Conservation (phyloP, 2,888 invertebrate genomes). For the Smittia aterrima region DNA sequence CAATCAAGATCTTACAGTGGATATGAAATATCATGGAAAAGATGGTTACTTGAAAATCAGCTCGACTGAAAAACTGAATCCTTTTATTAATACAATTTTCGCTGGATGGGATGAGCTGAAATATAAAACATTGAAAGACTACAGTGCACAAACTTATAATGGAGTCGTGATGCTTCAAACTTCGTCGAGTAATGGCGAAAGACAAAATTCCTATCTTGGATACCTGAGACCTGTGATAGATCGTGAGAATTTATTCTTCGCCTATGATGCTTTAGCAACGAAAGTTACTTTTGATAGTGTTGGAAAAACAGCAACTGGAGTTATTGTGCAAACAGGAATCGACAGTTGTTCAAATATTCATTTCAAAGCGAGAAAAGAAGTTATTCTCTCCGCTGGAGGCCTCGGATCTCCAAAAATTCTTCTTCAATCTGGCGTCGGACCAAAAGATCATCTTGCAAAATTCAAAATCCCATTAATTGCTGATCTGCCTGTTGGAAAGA, state of each 20-base stretch:
- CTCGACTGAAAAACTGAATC: constrained; percentile 47
- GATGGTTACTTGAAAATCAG: constrained; percentile 60
- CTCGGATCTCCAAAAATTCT: constrained; percentile 79
- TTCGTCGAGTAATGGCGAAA: constrained; percentile 60
- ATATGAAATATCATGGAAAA: constrained; percentile 55
- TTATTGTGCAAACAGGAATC: constrained; percentile 57
- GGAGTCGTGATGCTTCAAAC: constrained; percentile 65
- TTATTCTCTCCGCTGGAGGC: constrained; percentile 73
- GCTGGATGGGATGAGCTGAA: constrained; percentile 62
- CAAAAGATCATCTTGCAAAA: constrained; percentile 58
- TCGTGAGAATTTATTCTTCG: constrained; percentile 60
- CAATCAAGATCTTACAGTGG: constrained; percentile 59
- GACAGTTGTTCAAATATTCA: constrained; percentile 49
- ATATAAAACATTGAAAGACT: constrained; percentile 65
- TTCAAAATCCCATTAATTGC: constrained; percentile 58
- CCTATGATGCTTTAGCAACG: constrained; percentile 58
- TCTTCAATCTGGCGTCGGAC: constrained; percentile 73
- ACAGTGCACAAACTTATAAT: constrained; percentile 62
- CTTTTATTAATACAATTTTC: constrained; percentile 62
- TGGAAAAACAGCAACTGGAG: constrained; percentile 57
- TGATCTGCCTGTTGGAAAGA: constrained; percentile 63
- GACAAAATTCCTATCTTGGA: constrained; percentile 61
- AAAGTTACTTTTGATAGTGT: constrained; percentile 57
- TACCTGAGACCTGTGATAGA: constrained; percentile 57
- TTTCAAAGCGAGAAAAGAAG: constrained; percentile 61